A percentile compares a stretch with the other conserved stretches of the same genome.
Evolutionary conservation across 2,797 vertebrate species (phyloP).

Genomic region (Lagorchestes hirsutus): DNA sequence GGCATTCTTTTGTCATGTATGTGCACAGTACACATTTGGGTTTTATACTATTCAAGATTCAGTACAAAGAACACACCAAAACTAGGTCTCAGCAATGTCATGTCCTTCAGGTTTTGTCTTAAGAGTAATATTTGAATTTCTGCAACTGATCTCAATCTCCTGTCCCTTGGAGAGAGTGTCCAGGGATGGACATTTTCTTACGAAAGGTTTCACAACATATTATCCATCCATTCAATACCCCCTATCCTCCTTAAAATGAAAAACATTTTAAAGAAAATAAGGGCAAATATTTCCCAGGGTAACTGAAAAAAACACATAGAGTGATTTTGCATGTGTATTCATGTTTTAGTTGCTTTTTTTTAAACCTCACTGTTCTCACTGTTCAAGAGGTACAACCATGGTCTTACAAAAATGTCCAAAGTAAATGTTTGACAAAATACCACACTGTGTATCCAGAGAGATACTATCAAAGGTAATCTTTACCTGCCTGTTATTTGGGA

Average conservation of each 20-base stretch:
- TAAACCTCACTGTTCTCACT: slow-evolving; percentile 16
- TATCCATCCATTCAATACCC: neutral
- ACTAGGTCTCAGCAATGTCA: neutral
- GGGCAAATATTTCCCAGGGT: slow-evolving; percentile 15
- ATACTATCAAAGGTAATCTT: neutral
- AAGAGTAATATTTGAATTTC: neutral
- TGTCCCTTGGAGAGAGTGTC: neutral
- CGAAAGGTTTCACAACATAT: neutral
- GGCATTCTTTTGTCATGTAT: neutral
- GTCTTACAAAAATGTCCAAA: neutral
- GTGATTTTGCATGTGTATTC: slow-evolving; percentile 3
- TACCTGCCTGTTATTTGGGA: slow-evolving; percentile 15
- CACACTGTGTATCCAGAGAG: neutral
- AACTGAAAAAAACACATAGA: slow-evolving; percentile 7
- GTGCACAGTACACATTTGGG: neutral
- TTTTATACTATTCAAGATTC: neutral
- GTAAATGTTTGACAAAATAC: neutral
- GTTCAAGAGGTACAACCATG: neutral
- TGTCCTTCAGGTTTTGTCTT: neutral
- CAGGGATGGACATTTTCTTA: neutral
- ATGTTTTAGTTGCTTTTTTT: slow-evolving; percentile 21
- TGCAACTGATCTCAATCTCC: neutral
- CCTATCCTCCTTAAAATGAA: neutral
- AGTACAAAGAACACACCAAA: neutral
- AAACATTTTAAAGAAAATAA: slow-evolving; percentile 46